Percentiles rank a stretch among this genome's conserved stretches.
Evolutionary conservation across 2,888 invertebrate genomes (phyloP).

Genomic region (Fragum fragum): DNA sequence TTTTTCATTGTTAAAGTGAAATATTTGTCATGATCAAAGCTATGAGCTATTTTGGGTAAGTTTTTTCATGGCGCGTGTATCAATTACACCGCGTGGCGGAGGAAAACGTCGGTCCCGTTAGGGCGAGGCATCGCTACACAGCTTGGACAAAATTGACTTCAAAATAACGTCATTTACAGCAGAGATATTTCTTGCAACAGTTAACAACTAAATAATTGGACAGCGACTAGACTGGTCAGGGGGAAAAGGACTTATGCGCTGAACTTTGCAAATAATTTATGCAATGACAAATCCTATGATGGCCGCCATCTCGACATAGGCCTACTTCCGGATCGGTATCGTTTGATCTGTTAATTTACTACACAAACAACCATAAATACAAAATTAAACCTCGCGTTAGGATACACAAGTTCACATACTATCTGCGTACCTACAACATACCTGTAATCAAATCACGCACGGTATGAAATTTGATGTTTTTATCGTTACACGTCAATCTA

Average conservation of each 20-base stretch:
- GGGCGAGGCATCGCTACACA: background rate
- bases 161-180: too few species aligned
- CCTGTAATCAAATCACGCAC: background rate
- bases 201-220: too few species aligned
- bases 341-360: background rate
- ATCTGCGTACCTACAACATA: background rate
- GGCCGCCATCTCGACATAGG: constrained; percentile 8
- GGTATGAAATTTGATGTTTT: background rate
- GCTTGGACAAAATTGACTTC: too few species aligned
- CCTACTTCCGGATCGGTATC: constrained; percentile 2
- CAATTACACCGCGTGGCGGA: background rate
- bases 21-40: background rate
- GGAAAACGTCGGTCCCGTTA: background rate
- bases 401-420: background rate
- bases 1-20: too few species aligned
- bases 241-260: background rate
- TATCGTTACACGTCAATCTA: background rate
- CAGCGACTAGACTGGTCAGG: background rate
- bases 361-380: background rate
- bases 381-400: background rate
- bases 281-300: background rate
- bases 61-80: background rate
- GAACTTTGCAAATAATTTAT: constrained; percentile 1
- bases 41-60: background rate
- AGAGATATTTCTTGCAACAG: too few species aligned